Evolutionary conservation across 2,888 invertebrate species (phyloP), one percentile per base, ranked within the genome.

Genomic region (Torymus tubicola): DNA sequence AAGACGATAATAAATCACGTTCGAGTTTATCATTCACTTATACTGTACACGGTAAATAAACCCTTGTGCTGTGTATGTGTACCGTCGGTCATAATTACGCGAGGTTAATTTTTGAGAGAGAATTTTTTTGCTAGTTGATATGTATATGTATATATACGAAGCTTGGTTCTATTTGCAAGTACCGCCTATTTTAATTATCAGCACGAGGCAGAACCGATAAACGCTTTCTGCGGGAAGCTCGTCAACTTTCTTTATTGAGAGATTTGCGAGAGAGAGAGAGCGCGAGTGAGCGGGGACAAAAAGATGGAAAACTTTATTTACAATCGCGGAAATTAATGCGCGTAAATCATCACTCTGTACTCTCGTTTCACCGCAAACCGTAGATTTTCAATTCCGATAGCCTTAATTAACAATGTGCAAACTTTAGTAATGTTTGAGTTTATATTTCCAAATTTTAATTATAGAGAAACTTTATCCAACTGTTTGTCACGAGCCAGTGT

Each of bases 161-260:
- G 21, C 72, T 42, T 31, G 21, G 2, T 21, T 21, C 72, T 24
- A 16, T 63, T 63, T 53, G 50, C 18, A 65, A 65, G 42, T 16
- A 61, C 42, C 53, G 55, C 16, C 70, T 77, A 77, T 69, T 68
- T 68, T 61, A 70, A 77, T 50, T 63, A 77, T 57, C 70, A 53
- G 12, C 21, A 12, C 21, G 42, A 42, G 16, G 14, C 24, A 10
- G 18, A 4, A 42, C 55, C 52, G 75, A 52, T 67, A 53, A 60
- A 31, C 57, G n/a, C n/a, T 68, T 76, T 75, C 67, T 75, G n/a
- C n/a, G n/a, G 61, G 67, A 75, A 75, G 50, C 65, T 52, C 52
- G 57, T 58, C 42, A 60, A 24, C 70, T 42, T 72, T 14, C 53
- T 52, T 72, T 63, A 14, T 53, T n/a, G 61, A 61, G 50, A 21